Percentiles rank a stretch among this genome's conserved stretches.
Conservation (phyloP, 2,888 invertebrate genomes). For the Eucriotettix oculatus region DNA sequence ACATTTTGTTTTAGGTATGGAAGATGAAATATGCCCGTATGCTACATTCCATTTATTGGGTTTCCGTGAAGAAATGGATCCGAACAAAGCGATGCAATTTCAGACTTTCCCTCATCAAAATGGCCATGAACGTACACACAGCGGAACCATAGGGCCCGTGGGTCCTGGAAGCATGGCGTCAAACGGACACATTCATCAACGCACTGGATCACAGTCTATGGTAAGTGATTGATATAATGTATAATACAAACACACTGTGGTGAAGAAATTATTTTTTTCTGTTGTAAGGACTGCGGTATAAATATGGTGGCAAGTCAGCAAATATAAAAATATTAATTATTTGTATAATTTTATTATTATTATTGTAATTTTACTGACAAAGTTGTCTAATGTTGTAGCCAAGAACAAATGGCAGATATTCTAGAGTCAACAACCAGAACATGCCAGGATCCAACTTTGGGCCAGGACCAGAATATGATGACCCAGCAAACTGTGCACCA, state of each 20-base stretch:
- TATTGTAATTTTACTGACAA: not conserved
- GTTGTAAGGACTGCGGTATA: no score
- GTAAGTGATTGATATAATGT: slow-evolving; percentile 27
- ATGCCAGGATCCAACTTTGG: slow-evolving; percentile 34
- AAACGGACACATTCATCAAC: slow-evolving; percentile 60
- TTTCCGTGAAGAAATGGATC: slow-evolving; percentile 92
- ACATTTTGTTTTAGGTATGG: slow-evolving; percentile 51
- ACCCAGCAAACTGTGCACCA: slow-evolving; percentile 81
- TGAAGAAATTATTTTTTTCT: no score
- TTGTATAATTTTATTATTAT: not conserved
- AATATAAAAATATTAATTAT: no score
- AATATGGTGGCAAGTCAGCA: no score
- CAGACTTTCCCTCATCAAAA: slow-evolving; percentile 69
- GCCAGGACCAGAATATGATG: slow-evolving; percentile 70
- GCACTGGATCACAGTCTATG: slow-evolving; percentile 82
- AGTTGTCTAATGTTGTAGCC: slow-evolving; percentile 17
- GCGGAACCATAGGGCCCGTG: slow-evolving; percentile 68
- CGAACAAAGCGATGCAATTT: slow-evolving; percentile 77
- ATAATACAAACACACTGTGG: not conserved
- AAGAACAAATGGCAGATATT: slow-evolving; percentile 41
- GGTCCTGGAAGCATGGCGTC: slow-evolving; percentile 43
- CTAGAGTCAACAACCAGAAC: slow-evolving; percentile 53
- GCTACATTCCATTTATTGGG: slow-evolving; percentile 91
- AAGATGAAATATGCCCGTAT: slow-evolving; percentile 92
- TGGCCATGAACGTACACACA: slow-evolving; percentile 44